Base-by-base conservation (phyloP, 2,888 invertebrate species). In the Pimpla rufipes region DNA sequence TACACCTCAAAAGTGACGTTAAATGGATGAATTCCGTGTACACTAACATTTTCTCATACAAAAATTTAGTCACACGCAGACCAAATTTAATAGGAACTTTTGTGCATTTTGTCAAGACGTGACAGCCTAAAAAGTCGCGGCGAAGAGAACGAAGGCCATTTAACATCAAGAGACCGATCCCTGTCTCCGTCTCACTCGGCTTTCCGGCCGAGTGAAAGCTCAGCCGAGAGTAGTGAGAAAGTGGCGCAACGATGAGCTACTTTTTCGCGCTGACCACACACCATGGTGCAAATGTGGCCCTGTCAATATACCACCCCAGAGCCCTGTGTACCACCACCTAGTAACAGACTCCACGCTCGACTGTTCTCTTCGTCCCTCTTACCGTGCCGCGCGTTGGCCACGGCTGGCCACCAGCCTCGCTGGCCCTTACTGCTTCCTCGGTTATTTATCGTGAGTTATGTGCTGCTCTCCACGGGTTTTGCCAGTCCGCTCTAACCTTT, bases 361-460 rank as follows among this genome's bases (percentile, higher is more conserved):
- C 37, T 16, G 37, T 67, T 73, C 70, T 59, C 76, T 16, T 42
- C 66, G 18, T 29, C n/a, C 68, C 37, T 52, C 10, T 74, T 47
- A 13, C 45, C 59, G 62, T 70, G 18, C 35, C 29, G 29, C 29
- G 62, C 59, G 78, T 76, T 79, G 37, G 29, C 71, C 29, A 37
- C 50, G 42, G 11, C 57, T 40, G 11, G 29, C 10, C 4, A 29
- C 50, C 42, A 42, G 76, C 66, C 67, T 52, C 42, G n/a, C 57
- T 40, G 11, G 11, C 10, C 4, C 57, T 37, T 10, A 21, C 21
- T 16, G 59, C 16, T 35, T 13, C 11, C 64, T 40, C 45, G 55
- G 57, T 71, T 79, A 64, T 78, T 82, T 74, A 82, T 82, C 74
- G 74, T 78, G 74, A 78, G 74, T 78, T 75, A 82, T 75, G 70